Conservation (phyloP, 1,140 invertebrate species). For the Nasonia giraulti region DNA sequence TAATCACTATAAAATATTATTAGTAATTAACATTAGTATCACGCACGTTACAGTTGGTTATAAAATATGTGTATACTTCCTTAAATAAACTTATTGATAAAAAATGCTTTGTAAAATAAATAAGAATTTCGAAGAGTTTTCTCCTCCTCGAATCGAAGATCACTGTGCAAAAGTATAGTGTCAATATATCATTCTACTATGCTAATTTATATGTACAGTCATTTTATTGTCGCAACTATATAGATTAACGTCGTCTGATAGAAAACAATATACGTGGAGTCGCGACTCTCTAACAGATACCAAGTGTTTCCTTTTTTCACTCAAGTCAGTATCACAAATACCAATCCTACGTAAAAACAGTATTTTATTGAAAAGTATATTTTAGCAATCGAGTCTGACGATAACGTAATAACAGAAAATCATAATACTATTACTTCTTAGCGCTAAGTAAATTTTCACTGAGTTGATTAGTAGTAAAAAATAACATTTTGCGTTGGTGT, state of each 20-base stretch:
- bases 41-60: not conserved
- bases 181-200: conserved; percentile 5
- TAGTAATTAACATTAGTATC: conserved; percentile 13
- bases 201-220: conserved; percentile 48
- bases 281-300: conserved; percentile 10
- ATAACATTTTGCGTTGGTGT: no score
- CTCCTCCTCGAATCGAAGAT: not conserved
- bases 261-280: conserved; percentile 23
- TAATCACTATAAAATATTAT: not conserved
- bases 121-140: conserved; percentile 5
- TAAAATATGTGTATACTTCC: conserved; percentile 1
- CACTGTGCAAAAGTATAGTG: not conserved
- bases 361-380: not conserved
- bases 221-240: conserved; percentile 48
- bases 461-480: no score
- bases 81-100: conserved; percentile 16
- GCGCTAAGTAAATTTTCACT: no score
- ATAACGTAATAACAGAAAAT: not conserved
- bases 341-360: not conserved
- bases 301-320: not conserved
- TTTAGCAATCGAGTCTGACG: no score
- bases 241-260: conserved; percentile 9
- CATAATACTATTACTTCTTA: not conserved
- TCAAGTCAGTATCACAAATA: not conserved
- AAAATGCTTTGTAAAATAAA: not conserved